Evolutionary conservation across 2,888 invertebrate genomes (phyloP).

Genomic region (Hirtodrosophila trivittata): DNA sequence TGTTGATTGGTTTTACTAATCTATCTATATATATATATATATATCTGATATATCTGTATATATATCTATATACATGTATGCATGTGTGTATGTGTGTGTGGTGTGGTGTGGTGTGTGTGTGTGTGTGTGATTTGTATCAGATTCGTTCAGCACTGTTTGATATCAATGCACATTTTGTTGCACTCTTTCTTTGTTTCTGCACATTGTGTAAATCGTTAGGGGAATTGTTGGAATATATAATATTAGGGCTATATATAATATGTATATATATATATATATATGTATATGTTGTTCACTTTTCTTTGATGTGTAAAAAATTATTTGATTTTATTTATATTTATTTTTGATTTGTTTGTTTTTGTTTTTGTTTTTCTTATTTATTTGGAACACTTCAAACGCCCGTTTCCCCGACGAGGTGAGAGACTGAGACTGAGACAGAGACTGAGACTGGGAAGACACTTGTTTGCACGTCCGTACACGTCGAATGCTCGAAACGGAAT

Average conservation of each 20-base stretch:
- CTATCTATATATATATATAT: slow-evolving; percentile 6
- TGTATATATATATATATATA: slow-evolving; percentile 1
- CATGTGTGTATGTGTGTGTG: too few relatives aligned
- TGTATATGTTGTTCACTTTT: slow-evolving; percentile 4
- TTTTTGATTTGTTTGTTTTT: slow-evolving; percentile 1
- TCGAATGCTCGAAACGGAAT: slow-evolving; percentile 83
- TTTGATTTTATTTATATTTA: too few relatives aligned
- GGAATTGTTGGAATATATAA: neutral
- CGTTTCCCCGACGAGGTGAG: slow-evolving; percentile 33
- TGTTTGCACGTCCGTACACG: slow-evolving; percentile 78
- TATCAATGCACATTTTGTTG: slow-evolving; percentile 57
- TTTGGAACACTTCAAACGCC: slow-evolving; percentile 41
- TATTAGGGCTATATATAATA: neutral
- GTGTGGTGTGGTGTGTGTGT: too few relatives aligned
- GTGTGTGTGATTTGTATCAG: slow-evolving; percentile 8
- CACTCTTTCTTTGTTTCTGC: slow-evolving; percentile 51
- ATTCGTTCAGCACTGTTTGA: slow-evolving; percentile 34
- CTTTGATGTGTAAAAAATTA: neutral
- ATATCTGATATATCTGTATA: slow-evolving; percentile 1
- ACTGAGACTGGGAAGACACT: slow-evolving; percentile 25
- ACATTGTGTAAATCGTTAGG: slow-evolving; percentile 32
- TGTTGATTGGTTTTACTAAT: slow-evolving; percentile 2
- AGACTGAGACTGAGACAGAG: slow-evolving; percentile 14
- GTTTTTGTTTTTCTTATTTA: slow-evolving; percentile 5
- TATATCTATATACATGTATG: too few relatives aligned